Conservation (phyloP, 2,888 invertebrate genomes). For the Microchrysa polita region DNA sequence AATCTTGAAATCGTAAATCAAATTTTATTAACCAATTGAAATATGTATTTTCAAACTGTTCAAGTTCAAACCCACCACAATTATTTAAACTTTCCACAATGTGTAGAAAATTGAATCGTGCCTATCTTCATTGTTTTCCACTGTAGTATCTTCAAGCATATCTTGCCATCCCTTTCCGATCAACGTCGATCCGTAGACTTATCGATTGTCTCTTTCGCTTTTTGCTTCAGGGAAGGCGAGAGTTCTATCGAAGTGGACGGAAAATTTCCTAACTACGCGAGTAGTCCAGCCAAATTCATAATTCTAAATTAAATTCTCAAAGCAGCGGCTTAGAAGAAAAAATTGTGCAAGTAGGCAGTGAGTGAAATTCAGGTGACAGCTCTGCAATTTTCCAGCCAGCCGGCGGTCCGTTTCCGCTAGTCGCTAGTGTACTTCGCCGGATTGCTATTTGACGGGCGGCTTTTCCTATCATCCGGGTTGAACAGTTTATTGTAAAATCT, state of each 20-base stretch:
- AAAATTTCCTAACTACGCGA: conserved; percentile 9
- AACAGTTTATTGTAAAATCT: background rate
- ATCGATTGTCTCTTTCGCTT: background rate
- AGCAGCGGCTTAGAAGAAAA: background rate
- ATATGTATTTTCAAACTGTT: too few relatives aligned
- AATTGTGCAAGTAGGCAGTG: background rate
- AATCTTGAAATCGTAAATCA: too few relatives aligned
- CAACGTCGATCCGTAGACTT: background rate
- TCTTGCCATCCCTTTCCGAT: background rate
- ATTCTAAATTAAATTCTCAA: background rate
- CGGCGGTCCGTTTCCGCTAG: background rate
- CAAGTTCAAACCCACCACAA: too few relatives aligned
- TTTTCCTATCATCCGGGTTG: background rate
- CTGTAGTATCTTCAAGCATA: background rate
- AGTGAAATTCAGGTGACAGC: background rate
- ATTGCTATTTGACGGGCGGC: background rate
- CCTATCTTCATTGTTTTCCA: background rate
- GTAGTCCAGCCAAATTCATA: background rate
- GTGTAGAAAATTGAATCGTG: background rate
- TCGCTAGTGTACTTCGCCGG: background rate
- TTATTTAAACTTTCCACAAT: too few relatives aligned
- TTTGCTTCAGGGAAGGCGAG: background rate
- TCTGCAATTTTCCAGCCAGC: background rate
- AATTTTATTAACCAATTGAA: too few relatives aligned
- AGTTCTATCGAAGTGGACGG: background rate